Percentiles rank a stretch among this genome's conserved stretches.
phyloP scores from a whole-genome alignment of 2,797 vertebrate genomes.

The Catharus ustulatus region DNA sequence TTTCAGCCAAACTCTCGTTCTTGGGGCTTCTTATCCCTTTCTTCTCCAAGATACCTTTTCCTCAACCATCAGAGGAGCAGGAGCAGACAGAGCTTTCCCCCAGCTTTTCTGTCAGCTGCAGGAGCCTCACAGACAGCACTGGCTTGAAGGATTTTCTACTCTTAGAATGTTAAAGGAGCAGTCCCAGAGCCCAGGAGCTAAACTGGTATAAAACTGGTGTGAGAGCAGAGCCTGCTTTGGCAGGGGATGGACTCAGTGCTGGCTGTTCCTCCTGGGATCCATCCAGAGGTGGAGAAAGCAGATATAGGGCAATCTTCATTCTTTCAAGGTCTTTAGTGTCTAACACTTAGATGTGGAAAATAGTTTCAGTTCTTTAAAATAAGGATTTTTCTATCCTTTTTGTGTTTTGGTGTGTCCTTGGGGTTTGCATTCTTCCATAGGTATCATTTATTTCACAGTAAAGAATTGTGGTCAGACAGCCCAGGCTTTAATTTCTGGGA shows the following conservation, averaged over 20 bases:
- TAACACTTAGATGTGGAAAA: neutral
- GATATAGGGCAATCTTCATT: neutral
- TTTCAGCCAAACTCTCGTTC: neutral
- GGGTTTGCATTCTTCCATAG: neutral
- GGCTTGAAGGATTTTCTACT: accelerated
- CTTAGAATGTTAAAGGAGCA: neutral
- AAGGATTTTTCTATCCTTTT: neutral
- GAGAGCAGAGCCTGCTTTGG: neutral
- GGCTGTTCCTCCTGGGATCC: neutral
- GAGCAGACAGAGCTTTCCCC: neutral
- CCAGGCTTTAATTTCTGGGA: constrained; percentile 11
- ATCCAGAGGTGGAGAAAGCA: neutral
- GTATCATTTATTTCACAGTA: neutral
- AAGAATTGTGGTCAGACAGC: neutral
- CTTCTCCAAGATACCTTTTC: constrained; percentile 21
- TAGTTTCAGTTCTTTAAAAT: neutral
- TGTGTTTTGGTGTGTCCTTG: neutral
- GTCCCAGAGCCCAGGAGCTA: neutral
- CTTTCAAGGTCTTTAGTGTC: neutral
- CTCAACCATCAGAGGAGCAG: neutral
- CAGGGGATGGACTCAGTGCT: neutral
- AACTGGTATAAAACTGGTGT: neutral
- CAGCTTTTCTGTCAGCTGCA: neutral
- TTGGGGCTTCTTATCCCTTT: constrained; percentile 20
- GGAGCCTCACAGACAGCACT: neutral